A percentile compares a stretch with the other conserved stretches of the same genome.
Conservation (phyloP, 2,113 vertebrate genomes). For the Odobenus rosmarus region DNA sequence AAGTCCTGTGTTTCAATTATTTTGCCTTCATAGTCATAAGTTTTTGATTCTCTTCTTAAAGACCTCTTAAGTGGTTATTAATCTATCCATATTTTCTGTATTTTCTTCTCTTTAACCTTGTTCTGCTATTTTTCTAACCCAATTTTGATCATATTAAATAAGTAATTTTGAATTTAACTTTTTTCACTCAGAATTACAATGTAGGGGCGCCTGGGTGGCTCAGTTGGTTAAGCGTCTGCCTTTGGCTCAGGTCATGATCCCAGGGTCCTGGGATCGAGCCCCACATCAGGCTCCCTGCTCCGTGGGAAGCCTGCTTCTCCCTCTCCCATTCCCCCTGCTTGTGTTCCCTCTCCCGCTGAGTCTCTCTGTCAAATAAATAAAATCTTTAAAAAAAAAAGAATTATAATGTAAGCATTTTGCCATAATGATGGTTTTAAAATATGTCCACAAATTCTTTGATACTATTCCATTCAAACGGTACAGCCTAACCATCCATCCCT, state of each 20-base stretch:
- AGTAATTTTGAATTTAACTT: not conserved
- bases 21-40: not conserved
- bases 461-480: not conserved
- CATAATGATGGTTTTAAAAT: constrained; percentile 31
- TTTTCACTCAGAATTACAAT: not conserved
- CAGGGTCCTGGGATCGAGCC: no score
- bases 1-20: not conserved
- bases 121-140: not conserved
- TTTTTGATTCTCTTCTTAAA: constrained; percentile 8
- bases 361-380: no score
- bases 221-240: no score
- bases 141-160: not conserved
- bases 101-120: constrained; percentile 11
- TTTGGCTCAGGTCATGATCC: no score
- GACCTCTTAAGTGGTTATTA: not conserved
- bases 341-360: no score
- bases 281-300: no score
- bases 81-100: constrained; percentile 17
- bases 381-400: no score
- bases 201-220: not conserved
- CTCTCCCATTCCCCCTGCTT: no score
- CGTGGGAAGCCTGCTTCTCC: no score
- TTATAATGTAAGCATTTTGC: not conserved
- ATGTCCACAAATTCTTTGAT: not conserved
- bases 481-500: not conserved